Evolutionary conservation across 1,140 invertebrate genomes (phyloP), one percentile per base, ranked within the genome.

Genomic region (Camponotus pennsylvanicus): DNA sequence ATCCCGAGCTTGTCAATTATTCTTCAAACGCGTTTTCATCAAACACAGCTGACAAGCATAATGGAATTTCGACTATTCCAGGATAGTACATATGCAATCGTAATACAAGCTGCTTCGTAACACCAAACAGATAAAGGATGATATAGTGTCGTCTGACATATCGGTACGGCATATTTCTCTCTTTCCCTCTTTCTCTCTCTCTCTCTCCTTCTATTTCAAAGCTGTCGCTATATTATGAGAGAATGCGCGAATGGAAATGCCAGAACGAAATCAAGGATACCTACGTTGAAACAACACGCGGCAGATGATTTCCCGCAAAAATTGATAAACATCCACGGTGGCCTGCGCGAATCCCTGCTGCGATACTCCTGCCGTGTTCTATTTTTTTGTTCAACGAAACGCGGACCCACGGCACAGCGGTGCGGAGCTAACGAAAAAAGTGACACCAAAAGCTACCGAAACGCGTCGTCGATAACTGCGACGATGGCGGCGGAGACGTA

Each of bases 261-360:
- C 27, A 45, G 42, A 34, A 83, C 11, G 42, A 49, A 73, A 75
- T 75, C 79, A 49, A 61, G 70, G 69, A 75, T 75, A 75, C 57
- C n/a, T 8, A 27, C n/a, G 21, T 76, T 61, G 83, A 66, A 66
- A 83, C 27, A 64, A 78, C 83, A 63, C 57, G 40, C 15, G 82
- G 59, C 32, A 45, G 45, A 37, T 75, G 21, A 78, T 59, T 85
- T 85, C 45, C 45, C 83, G 82, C 79, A 83, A 83, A 75, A 83
- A 75, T 83, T 83, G 79, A 83, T 75, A 75, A 83, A 83, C 79
- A 83, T 83, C 40, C 61, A 69, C 64, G 77, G 88, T 71, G 83
- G 80, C 77, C 75, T 85, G 83, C 86, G 84, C 85, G 88, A 88
- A 88, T 91, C 67, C 83, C 66, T 87, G 86, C 57, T 45, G n/a